Evolutionary conservation across 2,113 vertebrate species (phyloP), one percentile per base, ranked within the genome.

Genomic region (Aviceda subcristata): DNA sequence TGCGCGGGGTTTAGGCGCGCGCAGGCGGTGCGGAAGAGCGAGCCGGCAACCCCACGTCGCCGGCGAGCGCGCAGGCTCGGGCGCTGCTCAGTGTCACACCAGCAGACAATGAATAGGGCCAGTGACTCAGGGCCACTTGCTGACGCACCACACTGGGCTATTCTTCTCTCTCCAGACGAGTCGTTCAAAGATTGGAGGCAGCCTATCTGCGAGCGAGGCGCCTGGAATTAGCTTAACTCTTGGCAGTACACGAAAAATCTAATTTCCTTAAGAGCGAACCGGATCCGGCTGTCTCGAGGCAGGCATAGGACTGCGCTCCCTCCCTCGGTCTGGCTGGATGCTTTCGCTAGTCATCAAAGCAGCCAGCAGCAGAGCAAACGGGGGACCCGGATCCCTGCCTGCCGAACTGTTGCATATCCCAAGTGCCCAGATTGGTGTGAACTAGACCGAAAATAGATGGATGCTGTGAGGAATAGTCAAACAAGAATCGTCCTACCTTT

Each of bases 171-270:
- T 68, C 66, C 18, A 1, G 66, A 78, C 57, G 94, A 89, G 80
- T 55, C 5, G 51, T 21, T 92, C 23, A 8, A 43, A 84, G 90
- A 69, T 16, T 69, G 93, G 88, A 85, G 21, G 55, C 78, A 92
- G 84, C 72, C 92, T 72, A 80, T 84, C 88, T 92, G 59, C 0
- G 9, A 76, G 75, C 86, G 50, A 91, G 88, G 77, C 41, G 80
- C 94, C 95, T 89, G 91, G 41, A 94, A 96, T 97, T 39, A 88
- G 94, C 94, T 95, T 85, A 82, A 92, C 95, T 97, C 83, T 81
- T 94, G 91, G 91, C 91, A 94, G 88, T 38, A 36, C 90, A 83
- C 22, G 72, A 92, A 55, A 81, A 97, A 95, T 94, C 86, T 85
- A 64, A 93, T 96, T 97, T 93, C 80, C 85, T 75, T 80, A 26